Evolutionary conservation across 1,140 invertebrate genomes (phyloP).

Genomic region (Bathynomus jamesi): DNA sequence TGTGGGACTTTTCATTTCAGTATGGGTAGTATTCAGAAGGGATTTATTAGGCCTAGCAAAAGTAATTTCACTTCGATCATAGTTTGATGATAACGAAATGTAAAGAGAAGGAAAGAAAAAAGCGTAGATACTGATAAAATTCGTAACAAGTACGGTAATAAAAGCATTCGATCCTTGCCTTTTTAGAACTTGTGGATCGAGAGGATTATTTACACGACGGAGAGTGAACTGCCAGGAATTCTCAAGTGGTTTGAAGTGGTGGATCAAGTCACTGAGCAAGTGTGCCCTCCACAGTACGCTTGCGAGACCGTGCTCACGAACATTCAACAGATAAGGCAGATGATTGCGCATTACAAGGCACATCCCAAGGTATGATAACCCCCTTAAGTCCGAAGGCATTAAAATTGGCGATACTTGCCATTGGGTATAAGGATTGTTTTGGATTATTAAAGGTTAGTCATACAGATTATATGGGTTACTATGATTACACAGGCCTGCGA

Average conservation of each 20-base stretch:
- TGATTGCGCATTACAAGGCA: conserved; percentile 66
- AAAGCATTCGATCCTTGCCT: too few species aligned
- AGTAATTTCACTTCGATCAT: too few species aligned
- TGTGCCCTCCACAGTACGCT: conserved; percentile 84
- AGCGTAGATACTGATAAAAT: too few species aligned
- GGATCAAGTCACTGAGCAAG: conserved; percentile 64
- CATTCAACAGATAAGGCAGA: conserved; percentile 68
- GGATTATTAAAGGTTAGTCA: too few species aligned
- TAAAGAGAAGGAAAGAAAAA: too few species aligned
- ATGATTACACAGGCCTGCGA: too few species aligned
- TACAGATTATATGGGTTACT: too few species aligned
- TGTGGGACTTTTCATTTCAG: too few species aligned
- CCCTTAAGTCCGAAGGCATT: not conserved
- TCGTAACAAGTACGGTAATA: too few species aligned
- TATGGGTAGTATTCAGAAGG: too few species aligned
- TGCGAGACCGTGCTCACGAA: conserved; percentile 87
- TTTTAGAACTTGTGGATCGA: conserved; percentile 84
- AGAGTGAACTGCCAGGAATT: conserved; percentile 79
- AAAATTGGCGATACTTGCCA: not conserved
- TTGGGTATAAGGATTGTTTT: not conserved
- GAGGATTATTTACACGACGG: conserved; percentile 75
- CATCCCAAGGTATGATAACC: conserved; percentile 50
- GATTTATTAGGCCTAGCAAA: too few species aligned
- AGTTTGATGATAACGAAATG: too few species aligned
- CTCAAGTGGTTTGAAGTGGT: conserved; percentile 89